Evolutionary conservation across 2,797 vertebrate species (phyloP).

Genomic region (Anolis apletophallus): DNA sequence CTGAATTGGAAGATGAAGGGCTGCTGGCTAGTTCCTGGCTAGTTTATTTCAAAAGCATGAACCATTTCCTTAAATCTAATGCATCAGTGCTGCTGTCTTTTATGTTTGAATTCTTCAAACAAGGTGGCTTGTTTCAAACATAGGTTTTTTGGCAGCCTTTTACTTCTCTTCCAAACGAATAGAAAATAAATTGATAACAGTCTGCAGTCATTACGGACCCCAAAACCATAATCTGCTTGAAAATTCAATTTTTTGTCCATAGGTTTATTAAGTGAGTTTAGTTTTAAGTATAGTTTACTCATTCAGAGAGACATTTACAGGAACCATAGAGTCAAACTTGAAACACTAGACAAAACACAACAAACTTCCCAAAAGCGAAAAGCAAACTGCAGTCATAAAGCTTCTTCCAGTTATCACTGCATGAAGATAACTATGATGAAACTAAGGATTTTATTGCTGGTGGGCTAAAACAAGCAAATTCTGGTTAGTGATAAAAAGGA

Average conservation of each 20-base stretch:
- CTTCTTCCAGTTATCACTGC: slow-evolving; percentile 24
- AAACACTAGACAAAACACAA: slow-evolving; percentile 24
- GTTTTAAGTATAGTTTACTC: slow-evolving; percentile 17
- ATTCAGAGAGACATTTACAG: slow-evolving; percentile 29
- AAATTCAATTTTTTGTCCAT: slow-evolving; percentile 8
- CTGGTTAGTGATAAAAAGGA: slow-evolving; percentile 32
- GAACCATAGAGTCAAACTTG: slow-evolving; percentile 32
- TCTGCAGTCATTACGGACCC: not conserved
- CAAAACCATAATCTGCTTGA: not conserved
- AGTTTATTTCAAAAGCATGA: not conserved
- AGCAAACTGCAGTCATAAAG: slow-evolving; percentile 37
- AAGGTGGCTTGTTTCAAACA: not conserved
- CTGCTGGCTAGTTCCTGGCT: not conserved
- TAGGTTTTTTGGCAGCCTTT: slow-evolving; percentile 28
- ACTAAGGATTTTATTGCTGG: slow-evolving; percentile 46
- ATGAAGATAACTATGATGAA: slow-evolving; percentile 26
- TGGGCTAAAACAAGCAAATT: slow-evolving; percentile 46
- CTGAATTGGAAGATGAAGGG: not conserved
- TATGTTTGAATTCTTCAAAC: not conserved
- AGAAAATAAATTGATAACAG: slow-evolving; percentile 8
- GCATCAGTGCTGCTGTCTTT: not conserved
- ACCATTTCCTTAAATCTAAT: not conserved
- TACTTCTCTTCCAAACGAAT: not conserved
- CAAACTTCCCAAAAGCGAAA: slow-evolving; percentile 28
- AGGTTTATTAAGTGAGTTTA: not conserved